Evolutionary conservation across 2,797 vertebrate genomes (phyloP), one percentile per base, ranked within the genome.

Genomic region (Acanthurus leucopareius): DNA sequence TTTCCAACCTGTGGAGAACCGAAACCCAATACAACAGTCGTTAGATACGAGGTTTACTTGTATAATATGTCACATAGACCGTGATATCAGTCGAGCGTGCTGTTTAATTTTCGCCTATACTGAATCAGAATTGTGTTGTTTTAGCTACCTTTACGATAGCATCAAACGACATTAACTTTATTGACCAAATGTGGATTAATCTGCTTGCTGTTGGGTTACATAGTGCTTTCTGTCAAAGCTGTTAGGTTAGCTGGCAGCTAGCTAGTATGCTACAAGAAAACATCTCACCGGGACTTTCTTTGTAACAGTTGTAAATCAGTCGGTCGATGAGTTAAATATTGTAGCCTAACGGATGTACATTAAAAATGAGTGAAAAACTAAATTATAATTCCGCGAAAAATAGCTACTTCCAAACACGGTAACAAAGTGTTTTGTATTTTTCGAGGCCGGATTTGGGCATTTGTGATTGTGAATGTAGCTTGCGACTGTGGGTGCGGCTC

Each of bases 401-500:
- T 2, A 1, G 7, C 3, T 48, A 47, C 17, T 60, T 68, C 20
- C 4, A 56, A 60, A 58, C 10, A 5, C 25, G 0, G 20, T 54
- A n/a, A 20, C 16, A 13, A 32, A 28, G 10, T n/a, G 10, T 52
- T 51, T 14, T 38, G 7, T 61, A 35, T 77, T 11, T 19, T 35
- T 65, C 54, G 10, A 25, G 14, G 7, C 32, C 20, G 10, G 19
- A 14, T 59, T 22, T 16, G 10, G 22, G 5, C 20, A 42, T 72
- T 88, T 84, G 87, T 69, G 70, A 14, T 83, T 22, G 58, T 92
- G 88, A 92, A 92, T 28, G 77, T 6, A 90, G 48, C 90, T 65
- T 66, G 3, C 5, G 4, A 22, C 14, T n/a, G 88, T 82, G 77
- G 90, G 90, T 54, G 90, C 57, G 84, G 86, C 66, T 58, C 60